Evolutionary conservation across 2,113 vertebrate species (phyloP).

Genomic region (Candoia aspera): DNA sequence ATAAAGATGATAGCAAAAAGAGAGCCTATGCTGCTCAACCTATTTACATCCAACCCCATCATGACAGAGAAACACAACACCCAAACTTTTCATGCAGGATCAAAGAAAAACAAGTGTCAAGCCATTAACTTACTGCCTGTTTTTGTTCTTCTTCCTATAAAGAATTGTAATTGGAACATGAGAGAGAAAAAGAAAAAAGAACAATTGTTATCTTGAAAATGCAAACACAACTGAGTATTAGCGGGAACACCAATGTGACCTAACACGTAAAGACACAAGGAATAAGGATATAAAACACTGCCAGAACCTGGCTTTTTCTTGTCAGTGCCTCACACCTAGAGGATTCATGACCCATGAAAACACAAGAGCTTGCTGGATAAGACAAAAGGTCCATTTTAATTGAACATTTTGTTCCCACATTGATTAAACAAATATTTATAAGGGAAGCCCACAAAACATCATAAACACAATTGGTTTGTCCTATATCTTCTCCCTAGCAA

Average conservation of each 20-base stretch:
- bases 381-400: not conserved
- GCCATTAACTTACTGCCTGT: constrained; percentile 88
- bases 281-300: rapidly evolving
- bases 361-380: not conserved
- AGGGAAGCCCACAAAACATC: not conserved
- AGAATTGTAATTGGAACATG: constrained; percentile 59
- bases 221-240: constrained; percentile 21
- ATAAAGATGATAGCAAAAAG: rapidly evolving
- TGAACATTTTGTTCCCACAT: not conserved
- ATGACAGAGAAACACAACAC: not conserved
- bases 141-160: constrained; percentile 95
- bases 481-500: not conserved
- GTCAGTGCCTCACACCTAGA: not conserved
- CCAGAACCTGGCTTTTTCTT: not conserved
- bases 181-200: constrained; percentile 39
- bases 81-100: constrained; percentile 59
- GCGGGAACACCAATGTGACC: rapidly evolving
- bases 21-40: not conserved
- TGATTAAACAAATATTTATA: not conserved
- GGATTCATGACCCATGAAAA: not conserved
- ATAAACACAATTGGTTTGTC: not conserved
- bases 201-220: not conserved
- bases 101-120: not conserved
- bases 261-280: rapidly evolving
- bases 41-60: constrained; percentile 14